A percentile compares a stretch with the other conserved stretches of the same genome.
Conservation (phyloP, 2,797 vertebrate species). For the Paguma larvata region DNA sequence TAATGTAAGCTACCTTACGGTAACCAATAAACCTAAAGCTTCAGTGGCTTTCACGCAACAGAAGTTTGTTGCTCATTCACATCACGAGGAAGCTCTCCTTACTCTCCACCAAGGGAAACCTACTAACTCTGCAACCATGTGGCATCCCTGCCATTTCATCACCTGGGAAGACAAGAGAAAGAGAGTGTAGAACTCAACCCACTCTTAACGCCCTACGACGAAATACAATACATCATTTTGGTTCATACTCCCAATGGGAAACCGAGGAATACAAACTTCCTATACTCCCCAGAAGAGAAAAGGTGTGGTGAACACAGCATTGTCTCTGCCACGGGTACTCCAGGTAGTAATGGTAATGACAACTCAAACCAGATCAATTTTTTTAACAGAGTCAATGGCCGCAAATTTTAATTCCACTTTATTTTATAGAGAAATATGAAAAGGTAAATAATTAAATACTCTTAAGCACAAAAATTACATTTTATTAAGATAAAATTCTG, state of each 20-base stretch:
- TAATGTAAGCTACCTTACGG: neutral
- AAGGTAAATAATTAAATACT: neutral
- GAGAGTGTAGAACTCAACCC: neutral
- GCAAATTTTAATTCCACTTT: neutral
- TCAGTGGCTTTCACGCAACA: neutral
- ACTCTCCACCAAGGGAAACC: neutral
- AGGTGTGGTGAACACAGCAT: neutral
- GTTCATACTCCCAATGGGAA: neutral
- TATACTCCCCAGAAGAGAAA: neutral
- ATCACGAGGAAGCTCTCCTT: neutral
- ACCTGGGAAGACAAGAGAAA: neutral
- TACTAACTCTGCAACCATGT: neutral
- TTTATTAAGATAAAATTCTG: conserved; percentile 10
- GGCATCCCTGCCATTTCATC: neutral
- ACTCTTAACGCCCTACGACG: neutral
- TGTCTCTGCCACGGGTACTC: neutral
- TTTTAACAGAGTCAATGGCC: neutral
- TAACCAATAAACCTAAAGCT: neutral
- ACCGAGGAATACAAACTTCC: neutral
- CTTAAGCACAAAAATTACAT: conserved; percentile 52
- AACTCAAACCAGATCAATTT: neutral
- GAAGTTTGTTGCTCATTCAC: neutral
- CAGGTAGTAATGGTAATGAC: neutral
- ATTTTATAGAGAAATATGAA: neutral
- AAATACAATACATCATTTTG: neutral